phyloP scores from a whole-genome alignment of 2,113 vertebrate genomes.

The Solea senegalensis region DNA sequence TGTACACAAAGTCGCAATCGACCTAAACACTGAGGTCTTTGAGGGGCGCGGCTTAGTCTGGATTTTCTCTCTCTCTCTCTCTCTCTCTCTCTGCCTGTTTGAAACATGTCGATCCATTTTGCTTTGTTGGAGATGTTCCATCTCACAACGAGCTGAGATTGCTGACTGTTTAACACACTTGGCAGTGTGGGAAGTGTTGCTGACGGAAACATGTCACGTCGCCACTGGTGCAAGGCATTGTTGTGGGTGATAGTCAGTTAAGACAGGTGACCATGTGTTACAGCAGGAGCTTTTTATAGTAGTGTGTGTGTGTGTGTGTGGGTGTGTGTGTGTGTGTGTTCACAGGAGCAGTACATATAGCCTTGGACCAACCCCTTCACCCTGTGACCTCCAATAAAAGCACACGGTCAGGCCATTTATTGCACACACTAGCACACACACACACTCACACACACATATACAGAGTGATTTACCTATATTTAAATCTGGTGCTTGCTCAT shows the following conservation, averaged over 20 bases:
- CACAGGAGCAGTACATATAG: constrained; percentile 38
- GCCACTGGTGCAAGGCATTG: constrained; percentile 53
- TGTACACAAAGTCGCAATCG: constrained; percentile 36
- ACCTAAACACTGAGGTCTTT: constrained; percentile 72
- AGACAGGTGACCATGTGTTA: constrained; percentile 63
- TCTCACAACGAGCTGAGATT: constrained; percentile 47
- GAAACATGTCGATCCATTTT: constrained; percentile 57
- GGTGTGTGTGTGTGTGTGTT: constrained; percentile 45
- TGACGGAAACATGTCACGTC: constrained; percentile 65
- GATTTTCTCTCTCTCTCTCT: constrained; percentile 39
- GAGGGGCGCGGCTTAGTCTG: constrained; percentile 59
- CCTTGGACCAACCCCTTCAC: constrained; percentile 48
- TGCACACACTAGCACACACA: constrained; percentile 5
- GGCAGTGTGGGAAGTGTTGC: constrained; percentile 62
- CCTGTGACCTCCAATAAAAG: constrained; percentile 56
- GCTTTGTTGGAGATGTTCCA: constrained; percentile 55
- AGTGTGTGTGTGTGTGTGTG: constrained; percentile 42
- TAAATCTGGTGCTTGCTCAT: constrained; percentile 16
- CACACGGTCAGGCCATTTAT: constrained; percentile 49
- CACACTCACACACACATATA: constrained; percentile 18
- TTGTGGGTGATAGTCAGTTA: constrained; percentile 49
- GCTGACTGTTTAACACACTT: constrained; percentile 67
- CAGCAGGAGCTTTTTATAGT: constrained; percentile 48
- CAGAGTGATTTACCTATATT: constrained; percentile 8
- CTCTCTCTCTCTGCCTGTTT: constrained; percentile 44